Conservation (phyloP, 2,797 vertebrate genomes). For the Dermochelys coriacea region DNA sequence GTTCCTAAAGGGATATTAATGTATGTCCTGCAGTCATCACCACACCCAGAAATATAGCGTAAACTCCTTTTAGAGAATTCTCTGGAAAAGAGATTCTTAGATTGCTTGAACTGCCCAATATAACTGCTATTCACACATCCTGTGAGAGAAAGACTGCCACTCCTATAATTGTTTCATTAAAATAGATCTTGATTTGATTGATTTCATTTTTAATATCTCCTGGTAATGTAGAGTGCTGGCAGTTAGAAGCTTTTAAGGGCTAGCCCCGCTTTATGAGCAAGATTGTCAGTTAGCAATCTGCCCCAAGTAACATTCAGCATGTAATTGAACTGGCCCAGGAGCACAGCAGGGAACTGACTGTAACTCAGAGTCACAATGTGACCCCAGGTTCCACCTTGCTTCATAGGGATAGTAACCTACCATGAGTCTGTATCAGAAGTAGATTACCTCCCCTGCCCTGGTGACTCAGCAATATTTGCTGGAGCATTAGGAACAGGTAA, state of each 20-base stretch:
- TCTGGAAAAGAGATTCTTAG: not conserved
- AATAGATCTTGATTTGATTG: not conserved
- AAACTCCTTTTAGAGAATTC: not conserved
- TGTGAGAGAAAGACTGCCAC: not conserved
- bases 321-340: not conserved
- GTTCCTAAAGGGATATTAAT: not conserved
- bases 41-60: not conserved
- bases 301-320: not conserved
- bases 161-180: not conserved
- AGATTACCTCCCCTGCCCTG: not conserved
- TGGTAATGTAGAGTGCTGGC: not conserved
- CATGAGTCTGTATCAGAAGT: not conserved
- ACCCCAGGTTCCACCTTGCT: not conserved
- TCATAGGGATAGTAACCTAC: not conserved
- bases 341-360: not conserved
- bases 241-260: not conserved
- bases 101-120: not conserved
- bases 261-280: not conserved
- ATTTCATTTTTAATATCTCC: not conserved
- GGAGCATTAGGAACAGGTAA: not conserved
- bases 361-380: fast-evolving
- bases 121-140: not conserved
- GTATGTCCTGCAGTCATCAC: not conserved
- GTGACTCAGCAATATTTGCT: not conserved
- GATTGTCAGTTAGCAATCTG: not conserved